phyloP scores from a whole-genome alignment of 1,140 invertebrate genomes.

The Capitella teleta region DNA sequence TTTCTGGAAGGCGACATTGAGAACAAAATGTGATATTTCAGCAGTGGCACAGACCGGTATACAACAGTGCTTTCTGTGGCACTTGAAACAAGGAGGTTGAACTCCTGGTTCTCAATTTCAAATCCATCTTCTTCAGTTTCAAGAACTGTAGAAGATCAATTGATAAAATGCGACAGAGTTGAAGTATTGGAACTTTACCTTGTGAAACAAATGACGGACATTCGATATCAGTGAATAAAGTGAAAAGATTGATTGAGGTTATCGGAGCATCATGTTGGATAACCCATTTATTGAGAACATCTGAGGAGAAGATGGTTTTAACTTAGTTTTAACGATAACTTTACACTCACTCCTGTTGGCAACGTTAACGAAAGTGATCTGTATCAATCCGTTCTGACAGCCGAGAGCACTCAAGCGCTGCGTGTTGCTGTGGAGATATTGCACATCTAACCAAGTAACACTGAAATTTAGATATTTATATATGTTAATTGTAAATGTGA shows the following conservation, averaged over 20 bases:
- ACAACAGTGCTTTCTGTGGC: slow-evolving; percentile 49
- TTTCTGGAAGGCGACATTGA: slow-evolving; percentile 40
- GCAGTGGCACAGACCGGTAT: slow-evolving; percentile 21
- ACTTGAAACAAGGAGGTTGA: slow-evolving; percentile 52
- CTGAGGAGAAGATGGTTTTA: slow-evolving; percentile 19
- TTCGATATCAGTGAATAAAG: slow-evolving; percentile 20
- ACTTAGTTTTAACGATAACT: not conserved
- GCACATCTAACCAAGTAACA: slow-evolving; percentile 49
- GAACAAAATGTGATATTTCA: not conserved
- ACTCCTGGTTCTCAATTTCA: slow-evolving; percentile 10
- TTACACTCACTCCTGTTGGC: slow-evolving; percentile 17
- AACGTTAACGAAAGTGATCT: slow-evolving; percentile 46
- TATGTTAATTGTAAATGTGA: too few species aligned
- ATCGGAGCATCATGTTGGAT: slow-evolving; percentile 52
- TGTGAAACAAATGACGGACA: slow-evolving; percentile 2
- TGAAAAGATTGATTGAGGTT: slow-evolving; percentile 48
- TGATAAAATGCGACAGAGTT: not conserved
- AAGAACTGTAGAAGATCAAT: slow-evolving; percentile 3
- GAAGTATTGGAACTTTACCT: not conserved
- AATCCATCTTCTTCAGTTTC: slow-evolving; percentile 9
- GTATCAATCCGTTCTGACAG: slow-evolving; percentile 54
- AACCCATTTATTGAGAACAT: slow-evolving; percentile 30
- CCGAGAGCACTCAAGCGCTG: slow-evolving; percentile 52
- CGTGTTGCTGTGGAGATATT: slow-evolving; percentile 18
- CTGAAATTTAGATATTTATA: too few species aligned